These are phyloP conservation scores for Tinea pellionella DNA, from an alignment of 2,888 invertebrate genomes.

Conservation along the genomic window DNA sequence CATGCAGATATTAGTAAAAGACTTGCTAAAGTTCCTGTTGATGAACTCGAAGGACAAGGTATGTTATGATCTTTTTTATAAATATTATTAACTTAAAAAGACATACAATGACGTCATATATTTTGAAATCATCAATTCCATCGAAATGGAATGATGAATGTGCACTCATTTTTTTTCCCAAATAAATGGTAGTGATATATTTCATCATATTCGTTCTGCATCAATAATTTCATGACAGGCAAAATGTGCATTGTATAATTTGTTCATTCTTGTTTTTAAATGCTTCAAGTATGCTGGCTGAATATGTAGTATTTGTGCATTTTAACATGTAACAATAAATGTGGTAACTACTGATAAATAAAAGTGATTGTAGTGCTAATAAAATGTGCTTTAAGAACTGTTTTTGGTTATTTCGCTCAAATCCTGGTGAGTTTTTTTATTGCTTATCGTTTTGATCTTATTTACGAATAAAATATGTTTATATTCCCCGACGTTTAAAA, in stretches of 20 bases:
- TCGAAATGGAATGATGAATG: neutral
- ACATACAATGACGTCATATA: neutral
- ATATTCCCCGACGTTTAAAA: too few species aligned
- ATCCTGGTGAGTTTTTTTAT: conserved; percentile 2
- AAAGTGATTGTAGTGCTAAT: neutral
- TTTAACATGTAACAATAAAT: neutral
- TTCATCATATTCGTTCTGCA: conserved; percentile 7
- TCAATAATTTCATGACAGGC: conserved; percentile 5
- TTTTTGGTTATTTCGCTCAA: neutral
- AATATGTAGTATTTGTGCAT: conserved; percentile 7
- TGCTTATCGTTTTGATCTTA: neutral
- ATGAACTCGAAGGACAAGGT: conserved; percentile 92
- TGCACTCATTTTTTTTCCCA: neutral
- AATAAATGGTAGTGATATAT: conserved; percentile 11
- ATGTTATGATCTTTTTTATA: conserved; percentile 52
- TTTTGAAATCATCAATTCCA: too few species aligned
- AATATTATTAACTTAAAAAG: neutral
- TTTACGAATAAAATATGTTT: too few species aligned
- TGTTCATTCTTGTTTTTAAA: conserved; percentile 4
- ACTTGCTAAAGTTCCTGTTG: conserved; percentile 92
- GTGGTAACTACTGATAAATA: neutral
- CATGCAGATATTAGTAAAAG: conserved; percentile 95
- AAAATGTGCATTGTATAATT: conserved; percentile 5
- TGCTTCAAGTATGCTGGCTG: conserved; percentile 1
- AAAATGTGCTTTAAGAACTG: conserved; percentile 8